Evolutionary conservation across 2,888 invertebrate genomes (phyloP).

Genomic region (Cataglyphis rosenhaueri): DNA sequence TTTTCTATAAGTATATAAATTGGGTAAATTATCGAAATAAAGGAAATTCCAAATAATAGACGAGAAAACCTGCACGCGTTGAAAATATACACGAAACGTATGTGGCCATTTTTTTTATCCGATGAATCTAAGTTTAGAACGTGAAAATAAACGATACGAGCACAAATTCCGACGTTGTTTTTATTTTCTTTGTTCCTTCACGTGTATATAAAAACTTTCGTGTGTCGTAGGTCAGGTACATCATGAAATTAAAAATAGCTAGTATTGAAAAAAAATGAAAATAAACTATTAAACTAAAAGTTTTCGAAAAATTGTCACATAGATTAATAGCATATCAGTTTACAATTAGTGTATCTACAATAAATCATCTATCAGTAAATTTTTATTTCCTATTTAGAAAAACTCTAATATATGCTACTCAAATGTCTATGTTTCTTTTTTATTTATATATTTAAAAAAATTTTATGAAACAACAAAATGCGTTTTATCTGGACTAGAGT

Average conservation of each 20-base stretch:
- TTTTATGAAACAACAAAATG: neutral
- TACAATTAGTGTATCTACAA: neutral
- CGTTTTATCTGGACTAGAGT: neutral
- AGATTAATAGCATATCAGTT: neutral
- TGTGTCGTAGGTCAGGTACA: slow-evolving; percentile 60
- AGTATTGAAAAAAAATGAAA: neutral
- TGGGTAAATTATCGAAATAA: neutral
- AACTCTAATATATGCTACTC: neutral
- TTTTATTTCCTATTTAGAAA: neutral
- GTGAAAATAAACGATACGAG: slow-evolving; percentile 12
- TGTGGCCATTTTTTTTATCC: slow-evolving; percentile 1
- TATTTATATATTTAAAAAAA: neutral
- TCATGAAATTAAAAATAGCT: slow-evolving; percentile 36
- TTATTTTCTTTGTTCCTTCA: slow-evolving; percentile 48
- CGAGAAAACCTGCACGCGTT: neutral
- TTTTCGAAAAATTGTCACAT: neutral
- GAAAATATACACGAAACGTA: neutral
- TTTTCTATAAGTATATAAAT: neutral
- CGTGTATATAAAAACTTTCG: slow-evolving; percentile 28
- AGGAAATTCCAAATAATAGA: slow-evolving; percentile 4
- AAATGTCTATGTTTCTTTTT: neutral
- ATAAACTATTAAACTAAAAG: neutral
- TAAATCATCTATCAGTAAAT: neutral
- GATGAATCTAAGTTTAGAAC: slow-evolving; percentile 49
- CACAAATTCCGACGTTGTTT: neutral